Percentiles rank a stretch among this genome's conserved stretches.
Conservation (phyloP, 2,888 invertebrate species). For the Philereme vetulata region DNA sequence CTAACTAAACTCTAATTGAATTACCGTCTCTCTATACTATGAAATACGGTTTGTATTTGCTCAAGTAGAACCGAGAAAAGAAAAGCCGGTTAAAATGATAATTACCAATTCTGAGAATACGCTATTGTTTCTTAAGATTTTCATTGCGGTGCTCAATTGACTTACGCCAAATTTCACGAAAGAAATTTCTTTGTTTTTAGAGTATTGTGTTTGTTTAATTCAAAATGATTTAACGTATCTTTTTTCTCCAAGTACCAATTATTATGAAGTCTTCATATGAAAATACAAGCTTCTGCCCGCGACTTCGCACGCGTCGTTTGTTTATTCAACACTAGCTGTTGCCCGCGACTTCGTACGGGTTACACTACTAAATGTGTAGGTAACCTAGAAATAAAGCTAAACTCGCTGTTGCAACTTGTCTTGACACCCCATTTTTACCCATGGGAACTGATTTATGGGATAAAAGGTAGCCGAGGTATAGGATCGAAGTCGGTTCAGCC, state of each 20-base stretch:
- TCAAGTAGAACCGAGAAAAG: conserved; percentile 9
- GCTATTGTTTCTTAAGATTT: not conserved
- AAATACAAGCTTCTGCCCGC: not conserved
- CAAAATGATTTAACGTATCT: not conserved
- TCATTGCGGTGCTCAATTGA: not conserved
- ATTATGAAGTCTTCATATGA: not conserved
- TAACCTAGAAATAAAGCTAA: too few relatives aligned
- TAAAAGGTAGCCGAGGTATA: too few relatives aligned
- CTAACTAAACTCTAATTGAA: conserved; percentile 70
- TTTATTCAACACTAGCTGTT: not conserved
- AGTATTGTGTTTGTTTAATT: too few relatives aligned
- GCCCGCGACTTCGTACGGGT: too few relatives aligned
- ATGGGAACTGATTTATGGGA: too few relatives aligned
- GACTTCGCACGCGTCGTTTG: not conserved
- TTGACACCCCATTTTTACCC: not conserved
- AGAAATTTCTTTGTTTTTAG: too few relatives aligned
- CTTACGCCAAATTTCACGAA: too few relatives aligned
- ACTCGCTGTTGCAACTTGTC: too few relatives aligned
- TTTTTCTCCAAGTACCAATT: not conserved
- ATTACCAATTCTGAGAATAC: not conserved
- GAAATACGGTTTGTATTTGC: conserved; percentile 49
- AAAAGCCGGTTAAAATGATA: conserved; percentile 15
- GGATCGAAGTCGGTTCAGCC: too few relatives aligned
- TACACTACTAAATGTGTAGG: too few relatives aligned
- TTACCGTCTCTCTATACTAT: conserved; percentile 52